Base-by-base conservation (phyloP, 1,140 invertebrate genomes). In the Bombus huntii region DNA sequence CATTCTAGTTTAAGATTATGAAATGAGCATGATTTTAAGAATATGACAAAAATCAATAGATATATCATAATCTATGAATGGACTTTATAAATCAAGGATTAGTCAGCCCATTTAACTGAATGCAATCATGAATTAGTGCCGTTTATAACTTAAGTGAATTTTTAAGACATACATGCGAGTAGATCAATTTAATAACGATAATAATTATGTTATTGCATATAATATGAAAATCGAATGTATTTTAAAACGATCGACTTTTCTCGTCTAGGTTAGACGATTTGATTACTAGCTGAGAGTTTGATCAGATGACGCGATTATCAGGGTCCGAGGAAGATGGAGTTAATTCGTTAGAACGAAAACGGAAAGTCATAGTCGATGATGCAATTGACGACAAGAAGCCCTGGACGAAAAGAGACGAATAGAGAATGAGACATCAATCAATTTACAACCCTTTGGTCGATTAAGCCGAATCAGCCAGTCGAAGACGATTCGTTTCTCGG, bases 391-490 rank as follows among this genome's bases (percentile, higher is more conserved):
- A 22, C 18, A 53, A 53, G 47, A 80, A 78, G 31, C 39, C 59
- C 76, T 85, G 81, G 68, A 84, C 59, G 53, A 71, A 83, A 68
- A 65, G 77, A 76, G 91, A 86, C 79, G 53, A 68, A 81, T 57
- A 72, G 77, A 76, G 91, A 90, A 85, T 86, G 88, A 90, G 84
- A 85, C 93, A 94, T 94, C 93, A 92, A 94, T 94, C 93, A 94
- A 95, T 95, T 94, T 92, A 92, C 91, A 93, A 94, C 93, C 93
- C 94, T 93, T 94, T 91, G 92, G 91, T 87, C 90, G 94, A 95
- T 95, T 93, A 93, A 93, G 92, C 89, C 92, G 92, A 95, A 94
- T 94, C 91, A 93, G 89, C 86, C 87, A 90, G 89, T 79, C 90
- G 90, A 92, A 92, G 93, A 92, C 89, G 75, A 91, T 88, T 90